phyloP scores from a whole-genome alignment of 2,797 vertebrate genomes.

The Orestias chungarensis region DNA sequence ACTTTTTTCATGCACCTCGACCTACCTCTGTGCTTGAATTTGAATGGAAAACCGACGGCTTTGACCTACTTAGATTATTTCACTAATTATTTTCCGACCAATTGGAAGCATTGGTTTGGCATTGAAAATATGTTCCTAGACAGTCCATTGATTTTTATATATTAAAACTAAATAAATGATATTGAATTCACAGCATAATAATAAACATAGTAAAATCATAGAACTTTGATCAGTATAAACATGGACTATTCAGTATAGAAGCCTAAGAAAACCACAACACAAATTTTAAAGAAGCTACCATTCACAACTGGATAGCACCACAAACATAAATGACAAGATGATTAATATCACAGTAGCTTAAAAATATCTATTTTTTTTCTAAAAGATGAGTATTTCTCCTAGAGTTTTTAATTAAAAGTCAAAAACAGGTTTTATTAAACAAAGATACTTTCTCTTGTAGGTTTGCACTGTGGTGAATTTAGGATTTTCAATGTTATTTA shows the following conservation, averaged over 20 bases:
- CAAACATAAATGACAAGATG: not conserved
- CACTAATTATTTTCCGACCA: too few species aligned
- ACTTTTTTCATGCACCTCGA: not conserved
- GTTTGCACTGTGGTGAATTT: not conserved
- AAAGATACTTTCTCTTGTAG: not conserved
- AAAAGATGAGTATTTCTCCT: not conserved
- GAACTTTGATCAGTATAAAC: not conserved
- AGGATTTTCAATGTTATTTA: not conserved
- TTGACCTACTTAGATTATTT: too few species aligned
- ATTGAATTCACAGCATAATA: not conserved
- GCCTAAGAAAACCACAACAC: not conserved
- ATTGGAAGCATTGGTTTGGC: too few species aligned
- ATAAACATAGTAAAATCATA: not conserved
- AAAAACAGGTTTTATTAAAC: not conserved
- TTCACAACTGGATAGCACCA: not conserved
- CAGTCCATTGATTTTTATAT: not conserved
- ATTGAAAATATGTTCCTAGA: too few species aligned
- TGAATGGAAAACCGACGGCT: not conserved
- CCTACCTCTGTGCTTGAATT: not conserved
- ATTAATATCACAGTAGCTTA: too few species aligned
- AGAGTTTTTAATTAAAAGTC: not conserved
- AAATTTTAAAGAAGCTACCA: not conserved
- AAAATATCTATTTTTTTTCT: too few species aligned
- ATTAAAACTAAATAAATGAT: not conserved
- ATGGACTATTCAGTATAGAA: not conserved